Percentiles rank a stretch among this genome's conserved stretches.
Conservation (phyloP, 1,140 invertebrate genomes). For the Pogonomyrmex californicus region DNA sequence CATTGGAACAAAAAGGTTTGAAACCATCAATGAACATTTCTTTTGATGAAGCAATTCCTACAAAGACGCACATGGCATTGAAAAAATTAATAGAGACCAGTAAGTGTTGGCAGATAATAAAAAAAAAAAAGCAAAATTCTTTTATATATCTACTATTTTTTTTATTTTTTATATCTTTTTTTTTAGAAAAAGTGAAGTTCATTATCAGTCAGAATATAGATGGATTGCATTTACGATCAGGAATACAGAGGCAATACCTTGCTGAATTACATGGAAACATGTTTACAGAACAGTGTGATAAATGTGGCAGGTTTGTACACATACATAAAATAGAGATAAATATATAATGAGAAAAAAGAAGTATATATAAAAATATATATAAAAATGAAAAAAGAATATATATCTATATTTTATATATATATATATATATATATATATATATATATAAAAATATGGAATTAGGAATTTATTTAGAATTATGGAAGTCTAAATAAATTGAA, state of each 20-base stretch:
- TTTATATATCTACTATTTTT: not conserved
- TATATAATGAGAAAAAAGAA: not conserved
- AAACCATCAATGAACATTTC: constrained; percentile 95
- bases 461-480: too few relatives aligned
- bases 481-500: too few relatives aligned
- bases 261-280: constrained; percentile 99
- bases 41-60: constrained; percentile 97
- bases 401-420: too few relatives aligned
- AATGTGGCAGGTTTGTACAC: constrained; percentile 92
- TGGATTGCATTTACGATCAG: constrained; percentile 97
- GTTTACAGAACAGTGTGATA: constrained; percentile 97
- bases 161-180: not conserved
- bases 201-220: constrained; percentile 99
- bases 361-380: constrained; percentile 49
- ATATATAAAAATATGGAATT: too few relatives aligned
- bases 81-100: constrained; percentile 92
- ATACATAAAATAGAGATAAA: constrained; percentile 59
- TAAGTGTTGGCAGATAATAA: constrained; percentile 75
- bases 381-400: too few relatives aligned
- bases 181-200: constrained; percentile 92
- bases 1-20: constrained; percentile 96
- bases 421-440: too few relatives aligned
- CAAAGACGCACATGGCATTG: constrained; percentile 97
- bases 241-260: constrained; percentile 92
- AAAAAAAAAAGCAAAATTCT: constrained; percentile 15